Conservation (phyloP, 1,140 invertebrate species). For the Cotesia typhae region DNA sequence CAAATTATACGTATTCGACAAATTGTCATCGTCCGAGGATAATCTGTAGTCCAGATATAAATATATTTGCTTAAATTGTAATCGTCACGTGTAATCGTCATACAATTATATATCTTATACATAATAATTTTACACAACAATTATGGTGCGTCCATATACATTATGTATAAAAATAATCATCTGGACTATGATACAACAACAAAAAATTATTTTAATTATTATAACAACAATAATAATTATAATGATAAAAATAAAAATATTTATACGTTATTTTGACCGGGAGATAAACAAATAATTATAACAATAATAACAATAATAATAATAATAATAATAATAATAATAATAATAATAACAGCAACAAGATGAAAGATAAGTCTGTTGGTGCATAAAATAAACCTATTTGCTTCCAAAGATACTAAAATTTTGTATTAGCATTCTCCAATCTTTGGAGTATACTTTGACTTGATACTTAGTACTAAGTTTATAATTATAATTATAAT, state of each 20-base stretch:
- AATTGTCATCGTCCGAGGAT: conserved; percentile 57
- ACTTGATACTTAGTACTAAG: conserved; percentile 54
- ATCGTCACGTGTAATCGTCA: not conserved
- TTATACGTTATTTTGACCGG: not conserved
- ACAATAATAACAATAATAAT: not conserved
- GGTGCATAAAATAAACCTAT: conserved; percentile 22
- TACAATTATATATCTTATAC: not conserved
- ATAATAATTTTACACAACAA: not conserved
- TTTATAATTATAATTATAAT: conserved; percentile 56
- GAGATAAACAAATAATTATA: not conserved
- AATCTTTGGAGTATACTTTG: conserved; percentile 46
- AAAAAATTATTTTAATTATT: too few species aligned
- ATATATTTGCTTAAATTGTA: not conserved
- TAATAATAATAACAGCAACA: not conserved
- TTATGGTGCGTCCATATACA: too few species aligned
- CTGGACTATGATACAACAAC: too few species aligned
- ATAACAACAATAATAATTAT: too few species aligned
- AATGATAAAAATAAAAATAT: too few species aligned
- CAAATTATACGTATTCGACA: conserved; percentile 60
- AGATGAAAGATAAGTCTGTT: not conserved
- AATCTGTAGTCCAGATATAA: conserved; percentile 50
- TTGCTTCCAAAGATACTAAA: conserved; percentile 43
- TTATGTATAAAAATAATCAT: too few species aligned
- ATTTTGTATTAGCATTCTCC: conserved; percentile 45
- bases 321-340: not conserved